Percentiles rank a stretch among this genome's conserved stretches.
These are phyloP conservation scores for Fistularia tabacaria DNA, from an alignment of 2,797 vertebrate genomes.

Conservation along the genomic window DNA sequence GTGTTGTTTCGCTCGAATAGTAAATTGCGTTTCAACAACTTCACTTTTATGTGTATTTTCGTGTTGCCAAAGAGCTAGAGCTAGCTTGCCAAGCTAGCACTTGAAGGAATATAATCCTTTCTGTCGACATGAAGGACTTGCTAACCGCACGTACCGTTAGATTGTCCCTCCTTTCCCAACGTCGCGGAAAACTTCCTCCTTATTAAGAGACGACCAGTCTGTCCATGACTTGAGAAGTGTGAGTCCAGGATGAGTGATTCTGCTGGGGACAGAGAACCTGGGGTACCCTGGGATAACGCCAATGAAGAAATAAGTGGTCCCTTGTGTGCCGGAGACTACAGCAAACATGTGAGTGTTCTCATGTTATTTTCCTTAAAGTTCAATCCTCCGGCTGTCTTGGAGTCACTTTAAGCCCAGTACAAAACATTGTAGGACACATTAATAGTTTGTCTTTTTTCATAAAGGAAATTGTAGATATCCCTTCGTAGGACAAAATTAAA, in stretches of 20 bases:
- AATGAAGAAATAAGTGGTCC: slow-evolving; percentile 53
- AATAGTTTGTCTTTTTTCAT: too few relatives aligned
- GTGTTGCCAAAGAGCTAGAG: slow-evolving; percentile 18
- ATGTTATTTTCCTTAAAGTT: not conserved
- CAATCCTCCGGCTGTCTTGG: not conserved
- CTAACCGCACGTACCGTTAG: not conserved
- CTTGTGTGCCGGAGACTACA: slow-evolving; percentile 48
- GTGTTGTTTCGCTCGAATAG: not conserved
- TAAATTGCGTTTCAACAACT: not conserved
- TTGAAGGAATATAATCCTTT: slow-evolving; percentile 5
- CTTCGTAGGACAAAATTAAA: too few relatives aligned
- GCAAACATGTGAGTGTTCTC: slow-evolving; percentile 62
- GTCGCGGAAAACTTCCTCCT: slow-evolving; percentile 10
- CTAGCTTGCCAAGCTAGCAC: slow-evolving; percentile 41
- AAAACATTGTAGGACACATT: too few relatives aligned
- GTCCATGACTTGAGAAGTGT: slow-evolving; percentile 1
- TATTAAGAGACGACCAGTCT: slow-evolving; percentile 1
- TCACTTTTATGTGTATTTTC: not conserved
- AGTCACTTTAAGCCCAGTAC: not conserved
- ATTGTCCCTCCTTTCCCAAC: not conserved
- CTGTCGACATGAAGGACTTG: not conserved
- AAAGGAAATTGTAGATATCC: too few relatives aligned
- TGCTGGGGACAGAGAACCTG: slow-evolving; percentile 42
- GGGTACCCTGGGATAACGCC: slow-evolving; percentile 41
- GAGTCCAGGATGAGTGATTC: slow-evolving; percentile 55